Conservation (phyloP, 2,113 vertebrate genomes). For the Eleginops maclovinus region DNA sequence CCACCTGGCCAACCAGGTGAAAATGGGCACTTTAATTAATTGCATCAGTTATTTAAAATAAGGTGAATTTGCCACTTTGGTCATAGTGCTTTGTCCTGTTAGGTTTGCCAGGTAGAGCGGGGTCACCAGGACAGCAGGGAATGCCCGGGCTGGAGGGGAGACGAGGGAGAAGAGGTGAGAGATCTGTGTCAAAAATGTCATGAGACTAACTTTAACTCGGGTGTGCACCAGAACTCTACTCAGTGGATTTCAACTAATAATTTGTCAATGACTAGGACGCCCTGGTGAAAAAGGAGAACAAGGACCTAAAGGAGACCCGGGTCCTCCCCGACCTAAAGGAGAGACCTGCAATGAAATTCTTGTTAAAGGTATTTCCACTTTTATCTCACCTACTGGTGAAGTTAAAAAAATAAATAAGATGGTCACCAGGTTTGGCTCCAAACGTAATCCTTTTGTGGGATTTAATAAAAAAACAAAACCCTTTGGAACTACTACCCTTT, state of each 20-base stretch:
- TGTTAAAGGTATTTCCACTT: constrained; percentile 21
- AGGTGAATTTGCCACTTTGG: not conserved
- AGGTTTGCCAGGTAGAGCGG: constrained; percentile 64
- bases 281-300: constrained; percentile 60
- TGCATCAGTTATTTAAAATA: not conserved
- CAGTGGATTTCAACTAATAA: not conserved
- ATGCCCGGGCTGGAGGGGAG: constrained; percentile 73
- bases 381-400: not conserved
- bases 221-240: not conserved
- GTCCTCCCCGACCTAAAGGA: constrained; percentile 49
- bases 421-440: not conserved
- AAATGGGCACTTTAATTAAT: constrained; percentile 7
- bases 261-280: constrained; percentile 36
- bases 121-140: constrained; percentile 61
- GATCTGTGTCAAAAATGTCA: not conserved
- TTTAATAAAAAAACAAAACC: not conserved
- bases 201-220: not conserved
- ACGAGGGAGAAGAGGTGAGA: constrained; percentile 73
- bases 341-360: constrained; percentile 76
- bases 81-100: not conserved
- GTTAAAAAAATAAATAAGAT: not conserved
- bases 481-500: not conserved
- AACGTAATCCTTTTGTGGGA: not conserved
- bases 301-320: constrained; percentile 74
- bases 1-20: constrained; percentile 90